Evolutionary conservation across 2,888 invertebrate species (phyloP).

Genomic region (Ptilodon capucinus): DNA sequence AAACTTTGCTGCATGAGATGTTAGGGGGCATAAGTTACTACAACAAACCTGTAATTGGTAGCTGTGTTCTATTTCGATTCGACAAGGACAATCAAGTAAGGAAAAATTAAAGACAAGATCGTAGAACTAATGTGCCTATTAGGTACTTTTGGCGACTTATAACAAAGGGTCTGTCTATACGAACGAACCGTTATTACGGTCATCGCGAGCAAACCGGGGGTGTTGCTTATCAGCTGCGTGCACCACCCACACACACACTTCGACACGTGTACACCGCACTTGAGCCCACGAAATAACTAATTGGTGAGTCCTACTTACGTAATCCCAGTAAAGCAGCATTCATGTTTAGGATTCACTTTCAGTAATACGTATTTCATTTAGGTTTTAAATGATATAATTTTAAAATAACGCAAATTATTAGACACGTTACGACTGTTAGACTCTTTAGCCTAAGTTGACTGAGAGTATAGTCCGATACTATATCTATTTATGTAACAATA

Average conservation of each 20-base stretch:
- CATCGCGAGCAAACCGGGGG: conserved; percentile 7
- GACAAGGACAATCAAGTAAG: too few relatives aligned
- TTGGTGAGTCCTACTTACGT: conserved; percentile 15
- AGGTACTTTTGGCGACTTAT: not conserved
- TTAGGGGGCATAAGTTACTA: too few relatives aligned
- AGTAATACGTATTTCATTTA: too few relatives aligned
- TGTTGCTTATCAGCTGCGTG: conserved; percentile 26
- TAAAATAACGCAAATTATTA: too few relatives aligned
- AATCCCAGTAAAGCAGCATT: conserved; percentile 1
- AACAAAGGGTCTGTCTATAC: conserved; percentile 9
- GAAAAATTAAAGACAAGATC: not conserved
- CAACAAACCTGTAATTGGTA: too few relatives aligned
- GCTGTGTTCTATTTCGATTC: not conserved
- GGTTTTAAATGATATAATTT: too few relatives aligned
- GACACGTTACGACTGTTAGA: too few relatives aligned
- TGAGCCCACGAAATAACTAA: conserved; percentile 22
- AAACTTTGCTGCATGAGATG: too few relatives aligned
- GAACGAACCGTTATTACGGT: not conserved
- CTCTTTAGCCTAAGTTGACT: too few relatives aligned
- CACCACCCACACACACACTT: too few relatives aligned
- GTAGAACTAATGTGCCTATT: too few relatives aligned
- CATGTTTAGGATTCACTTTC: too few relatives aligned
- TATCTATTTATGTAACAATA: conserved; percentile 12
- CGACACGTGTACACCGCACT: conserved; percentile 7
- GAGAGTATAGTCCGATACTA: not conserved